Base-by-base conservation (phyloP, 2,797 vertebrate genomes). In the Acanthiza pusilla region DNA sequence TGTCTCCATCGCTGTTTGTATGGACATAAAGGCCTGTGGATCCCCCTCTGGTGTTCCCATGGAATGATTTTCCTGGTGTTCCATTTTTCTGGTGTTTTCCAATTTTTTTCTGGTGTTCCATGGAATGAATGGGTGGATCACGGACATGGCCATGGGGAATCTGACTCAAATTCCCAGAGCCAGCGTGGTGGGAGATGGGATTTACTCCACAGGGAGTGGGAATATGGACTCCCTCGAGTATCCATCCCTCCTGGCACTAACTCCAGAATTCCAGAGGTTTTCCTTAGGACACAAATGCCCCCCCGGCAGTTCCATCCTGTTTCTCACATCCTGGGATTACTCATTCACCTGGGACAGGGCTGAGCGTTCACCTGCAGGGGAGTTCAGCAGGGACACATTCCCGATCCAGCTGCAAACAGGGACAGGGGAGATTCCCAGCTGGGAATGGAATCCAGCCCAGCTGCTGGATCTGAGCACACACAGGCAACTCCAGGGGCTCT, bases 201-300 rank as follows among this genome's bases (percentile, higher is more conserved):
- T 74, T 71, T 75, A 10, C 9, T 50, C 60, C 62, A 15, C 0
- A 0, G 1, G 8, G 36, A 63, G 5, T 10, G 18, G 61, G 57
- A 87, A 61, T 30, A 25, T 1, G 36, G 63, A 3, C 1, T 25
- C 25, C 12, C 51, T n/a, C 0, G 1, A n/a, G 40, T 1, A 54
- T n/a, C 16, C 27, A 43, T n/a, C 48, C 38, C 29, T 88, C 72
- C 75, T 25, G 34, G 16, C 17, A 2, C 16, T 9, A 38, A 74
- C 5, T 57, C 42, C 7, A 13, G 34, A 10, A 36, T 86, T 83
- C 63, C 78, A 71, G 38, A 60, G 53, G 34, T 50, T 30, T 43
- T 7, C 1, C 55, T 67, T 10, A 48, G 72, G 66, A 58, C 34
- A 22, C 48, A 75, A 73, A 16, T 1, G 29, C 17, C 48, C 40